These are phyloP conservation scores for Chalcosyrphus nemorum DNA, from an alignment of 2,888 invertebrate species.

Conservation along the genomic window DNA sequence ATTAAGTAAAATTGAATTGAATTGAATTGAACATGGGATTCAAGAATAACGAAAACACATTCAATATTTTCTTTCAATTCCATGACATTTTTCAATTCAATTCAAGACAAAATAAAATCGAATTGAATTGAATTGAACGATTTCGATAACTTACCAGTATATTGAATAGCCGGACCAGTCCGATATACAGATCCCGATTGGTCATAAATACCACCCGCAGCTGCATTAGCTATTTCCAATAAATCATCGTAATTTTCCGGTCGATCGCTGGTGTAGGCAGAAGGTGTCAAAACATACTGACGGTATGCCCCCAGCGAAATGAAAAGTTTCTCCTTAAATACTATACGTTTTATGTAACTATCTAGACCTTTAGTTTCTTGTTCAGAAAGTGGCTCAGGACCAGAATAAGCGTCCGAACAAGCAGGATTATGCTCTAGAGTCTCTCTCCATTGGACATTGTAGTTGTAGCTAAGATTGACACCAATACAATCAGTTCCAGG, in stretches of 20 bases:
- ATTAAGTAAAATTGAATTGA: no score
- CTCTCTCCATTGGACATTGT: conserved; percentile 77
- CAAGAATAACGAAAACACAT: no score
- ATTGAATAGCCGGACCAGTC: no score
- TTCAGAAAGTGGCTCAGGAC: conserved; percentile 84
- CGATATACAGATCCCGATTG: no score
- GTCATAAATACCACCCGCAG: conserved; percentile 82
- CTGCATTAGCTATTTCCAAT: conserved; percentile 83
- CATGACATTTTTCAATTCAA: no score
- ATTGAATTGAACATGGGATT: no score
- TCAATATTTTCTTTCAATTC: no score
- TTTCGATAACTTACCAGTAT: no score
- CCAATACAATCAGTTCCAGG: conserved; percentile 77
- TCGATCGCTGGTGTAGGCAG: conserved; percentile 82
- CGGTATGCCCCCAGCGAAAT: conserved; percentile 86
- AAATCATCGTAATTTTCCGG: conserved; percentile 82
- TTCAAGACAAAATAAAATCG: no score
- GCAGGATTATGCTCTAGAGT: conserved; percentile 79
- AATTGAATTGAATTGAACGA: no score
- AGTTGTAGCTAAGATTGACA: conserved; percentile 78
- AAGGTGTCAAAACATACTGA: conserved; percentile 84
- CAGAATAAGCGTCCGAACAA: conserved; percentile 82
- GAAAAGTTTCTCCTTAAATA: no score
- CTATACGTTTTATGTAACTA: conserved; percentile 81
- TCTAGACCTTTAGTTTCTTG: conserved; percentile 83